Base-by-base conservation (phyloP, 2,888 invertebrate species). In the Netelia melanura region DNA sequence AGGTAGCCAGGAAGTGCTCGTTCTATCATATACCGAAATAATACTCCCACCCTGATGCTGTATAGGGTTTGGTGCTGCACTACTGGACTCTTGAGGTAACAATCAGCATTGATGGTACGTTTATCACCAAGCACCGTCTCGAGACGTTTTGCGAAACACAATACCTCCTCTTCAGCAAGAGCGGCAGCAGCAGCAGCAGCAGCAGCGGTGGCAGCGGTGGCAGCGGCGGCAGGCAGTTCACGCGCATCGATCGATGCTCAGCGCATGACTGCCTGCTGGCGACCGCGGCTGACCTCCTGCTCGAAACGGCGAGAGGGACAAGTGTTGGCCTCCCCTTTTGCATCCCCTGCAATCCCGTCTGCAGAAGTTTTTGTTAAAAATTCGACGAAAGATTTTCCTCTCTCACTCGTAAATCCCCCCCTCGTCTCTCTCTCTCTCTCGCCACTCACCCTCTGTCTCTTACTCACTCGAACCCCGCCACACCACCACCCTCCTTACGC, bases 241-340 rank as follows among this genome's bases (percentile, higher is more conserved):
- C 77, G 82, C 82, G 82, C 88, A 87, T 87, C 90, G 91, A 91
- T 91, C 91, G 91, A 91, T 91, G 90, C 88, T 85, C 87, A 86
- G 90, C 91, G 91, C 91, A 91, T 91, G 91, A 82, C 77, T 71
- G 77, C 71, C 77, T 72, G 71, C 82, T 76, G 62, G 67, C 61
- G 62, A 64, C 91, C 89, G 87, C 87, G 88, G 88, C 89, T 88
- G 82, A 87, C 83, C 81, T 81, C 54, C 80, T 62, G 54, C 79
- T 71, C 48, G 21, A 23, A 48, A 48, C 48, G 21, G 48, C 11
- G 68, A 43, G 58, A 44, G 77, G 43, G 44, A 14, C n/a, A 21
- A 44, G 65, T 21, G 65, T 44, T 44, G 61, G 43, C n/a, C 52
- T 76, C 52, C 58, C 6, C 54, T 62, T 56, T 76, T 81, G 68